Conservation (phyloP, 2,797 vertebrate species). For the Bucorvus abyssinicus region DNA sequence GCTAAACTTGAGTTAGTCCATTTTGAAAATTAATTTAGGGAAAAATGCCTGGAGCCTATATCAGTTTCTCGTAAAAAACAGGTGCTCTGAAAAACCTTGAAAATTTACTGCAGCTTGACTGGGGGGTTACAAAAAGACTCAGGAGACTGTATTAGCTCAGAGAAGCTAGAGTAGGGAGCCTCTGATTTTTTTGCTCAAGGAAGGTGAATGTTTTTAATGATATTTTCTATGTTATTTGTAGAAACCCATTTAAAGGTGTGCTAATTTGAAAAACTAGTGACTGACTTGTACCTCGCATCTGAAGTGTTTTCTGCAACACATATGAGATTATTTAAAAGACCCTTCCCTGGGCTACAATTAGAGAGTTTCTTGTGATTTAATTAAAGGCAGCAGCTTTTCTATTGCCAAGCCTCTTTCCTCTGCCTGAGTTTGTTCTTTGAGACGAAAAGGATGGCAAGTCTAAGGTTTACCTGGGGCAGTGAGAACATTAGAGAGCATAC, state of each 20-base stretch:
- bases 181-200: not conserved
- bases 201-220: not conserved
- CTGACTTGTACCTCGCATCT: not conserved
- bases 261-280: not conserved
- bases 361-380: not conserved
- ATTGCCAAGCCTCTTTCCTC: not conserved
- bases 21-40: not conserved
- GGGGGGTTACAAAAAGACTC: not conserved
- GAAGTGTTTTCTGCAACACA: not conserved
- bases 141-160: not conserved
- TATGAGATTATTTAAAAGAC: not conserved
- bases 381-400: conserved; percentile 12
- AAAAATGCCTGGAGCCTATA: not conserved
- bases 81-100: not conserved
- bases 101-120: not conserved
- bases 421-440: not conserved
- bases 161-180: not conserved
- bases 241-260: not conserved
- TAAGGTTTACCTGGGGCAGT: not conserved
- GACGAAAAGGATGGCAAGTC: not conserved
- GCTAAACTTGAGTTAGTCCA: not conserved
- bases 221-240: not conserved
- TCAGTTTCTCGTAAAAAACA: not conserved
- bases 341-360: not conserved
- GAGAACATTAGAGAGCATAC: not conserved